Base-by-base conservation (phyloP, 2,113 vertebrate species). In the Saccopteryx bilineata region DNA sequence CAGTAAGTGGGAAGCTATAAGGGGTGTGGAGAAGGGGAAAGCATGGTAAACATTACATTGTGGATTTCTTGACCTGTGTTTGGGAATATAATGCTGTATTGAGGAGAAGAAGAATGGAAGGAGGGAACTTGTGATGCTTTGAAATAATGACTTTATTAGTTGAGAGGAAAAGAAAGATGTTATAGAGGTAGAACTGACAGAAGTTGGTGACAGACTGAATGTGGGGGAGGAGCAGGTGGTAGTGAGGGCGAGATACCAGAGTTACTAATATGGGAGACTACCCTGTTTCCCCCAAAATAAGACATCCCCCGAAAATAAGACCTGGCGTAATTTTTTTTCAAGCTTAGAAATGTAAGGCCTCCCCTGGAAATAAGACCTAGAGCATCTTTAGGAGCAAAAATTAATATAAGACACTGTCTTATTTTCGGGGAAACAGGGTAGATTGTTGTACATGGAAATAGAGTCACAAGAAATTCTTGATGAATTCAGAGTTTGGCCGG, bases 1-100 rank as follows among this genome's bases (percentile, higher is more conserved):
- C 56, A 63, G 31, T 63, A 54, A 21, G 9, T 87, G 56, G 54
- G 75, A 61, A 60, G 9, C 21, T 92, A 21, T 63, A 19, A 72
- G 26, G 26, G 18, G 7, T 76, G 89, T 93, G 46, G 56, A 86
- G 54, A 86, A 89, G 31, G 15, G 52, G 26, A 50, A 69, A 79
- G 11, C 71, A 46, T 71, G 33, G 19, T 91, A 48, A 17, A 33
- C 60, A 39, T 39, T 75, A 46, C 15, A 48, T 28, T 82, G 31
- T 92, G 52, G 65, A 58, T 91, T 91, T 95, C 48, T 88, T 88
- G 69, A 84, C 75, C 28, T 79, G 7, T 60, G 33, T 66, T 78
- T 87, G 75, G 60, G 90, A 94, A 80, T 87, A 71, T 69, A 80
- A 24, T 63, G 17, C 56, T 78, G 3, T 46, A 24, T 46, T 61